A percentile compares a stretch with the other conserved stretches of the same genome.
These are phyloP conservation scores for Monomorium pharaonis DNA, from an alignment of 1,140 invertebrate species.

Conservation along the genomic window DNA sequence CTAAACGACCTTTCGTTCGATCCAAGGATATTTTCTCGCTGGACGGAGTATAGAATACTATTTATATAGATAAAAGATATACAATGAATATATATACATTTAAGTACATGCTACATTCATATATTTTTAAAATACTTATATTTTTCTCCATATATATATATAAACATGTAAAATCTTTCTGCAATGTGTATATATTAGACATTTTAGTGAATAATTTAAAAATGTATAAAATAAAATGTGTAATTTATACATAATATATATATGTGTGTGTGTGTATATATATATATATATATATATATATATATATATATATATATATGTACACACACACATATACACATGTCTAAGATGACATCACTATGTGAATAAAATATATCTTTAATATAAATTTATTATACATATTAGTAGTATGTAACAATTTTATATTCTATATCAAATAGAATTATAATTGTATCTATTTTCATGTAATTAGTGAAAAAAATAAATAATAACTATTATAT, in stretches of 20 bases:
- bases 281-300: background rate
- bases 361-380: background rate
- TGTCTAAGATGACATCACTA: background rate
- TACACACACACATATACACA: background rate
- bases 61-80: background rate
- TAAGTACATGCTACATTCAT: background rate
- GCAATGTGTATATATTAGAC: background rate
- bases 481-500: background rate
- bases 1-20: no score
- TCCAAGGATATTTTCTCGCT: no score
- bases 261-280: background rate
- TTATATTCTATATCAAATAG: constrained; percentile 10
- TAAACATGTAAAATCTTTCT: constrained; percentile 12
- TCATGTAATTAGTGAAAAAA: background rate
- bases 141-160: background rate
- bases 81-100: background rate
- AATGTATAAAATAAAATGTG: background rate
- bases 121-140: constrained; percentile 8
- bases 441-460: constrained; percentile 3
- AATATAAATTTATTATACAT: background rate
- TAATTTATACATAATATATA: constrained; percentile 1
- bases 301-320: constrained; percentile 1
- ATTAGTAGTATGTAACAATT: background rate
- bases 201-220: background rate
- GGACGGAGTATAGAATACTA: no score